These are phyloP conservation scores for Anguilla japonica DNA, from an alignment of 2,113 vertebrate genomes.

Conservation along the genomic window DNA sequence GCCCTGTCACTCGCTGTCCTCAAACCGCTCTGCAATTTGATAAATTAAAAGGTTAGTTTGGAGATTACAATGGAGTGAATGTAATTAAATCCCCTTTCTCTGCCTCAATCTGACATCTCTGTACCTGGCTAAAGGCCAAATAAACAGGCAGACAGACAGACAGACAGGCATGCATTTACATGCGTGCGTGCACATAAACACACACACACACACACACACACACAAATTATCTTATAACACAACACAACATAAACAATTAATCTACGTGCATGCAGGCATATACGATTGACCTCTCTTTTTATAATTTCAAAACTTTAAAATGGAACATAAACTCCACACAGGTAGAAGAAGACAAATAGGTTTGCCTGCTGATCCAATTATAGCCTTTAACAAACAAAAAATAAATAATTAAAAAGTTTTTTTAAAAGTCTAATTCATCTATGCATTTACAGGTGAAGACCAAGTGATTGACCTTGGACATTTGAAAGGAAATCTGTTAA, in stretches of 20 bases:
- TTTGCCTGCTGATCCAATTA: conserved; percentile 7
- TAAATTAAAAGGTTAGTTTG: conserved; percentile 59
- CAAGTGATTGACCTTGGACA: conserved; percentile 43
- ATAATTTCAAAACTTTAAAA: not conserved
- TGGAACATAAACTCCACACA: not conserved
- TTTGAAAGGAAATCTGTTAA: conserved; percentile 38
- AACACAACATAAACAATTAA: not conserved
- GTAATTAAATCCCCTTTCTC: conserved; percentile 44
- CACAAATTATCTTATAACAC: not conserved
- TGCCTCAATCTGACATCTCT: not conserved
- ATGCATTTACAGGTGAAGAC: conserved; percentile 33
- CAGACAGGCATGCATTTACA: not conserved
- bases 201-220: not conserved
- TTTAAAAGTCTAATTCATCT: not conserved
- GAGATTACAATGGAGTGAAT: conserved; percentile 49
- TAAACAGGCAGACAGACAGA: not conserved
- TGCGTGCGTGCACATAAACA: too few species aligned
- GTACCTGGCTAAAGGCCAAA: not conserved
- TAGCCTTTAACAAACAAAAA: conserved; percentile 14
- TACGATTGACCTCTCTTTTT: not conserved
- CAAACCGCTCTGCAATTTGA: conserved; percentile 51
- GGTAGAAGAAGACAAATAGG: conserved; percentile 3
- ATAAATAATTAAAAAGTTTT: conserved; percentile 25
- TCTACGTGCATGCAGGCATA: not conserved
- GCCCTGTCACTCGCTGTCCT: conserved; percentile 18